A percentile compares a stretch with the other conserved stretches of the same genome.
phyloP scores from a whole-genome alignment of 2,888 invertebrate genomes.

The Hermaeophaga mercurialis region DNA sequence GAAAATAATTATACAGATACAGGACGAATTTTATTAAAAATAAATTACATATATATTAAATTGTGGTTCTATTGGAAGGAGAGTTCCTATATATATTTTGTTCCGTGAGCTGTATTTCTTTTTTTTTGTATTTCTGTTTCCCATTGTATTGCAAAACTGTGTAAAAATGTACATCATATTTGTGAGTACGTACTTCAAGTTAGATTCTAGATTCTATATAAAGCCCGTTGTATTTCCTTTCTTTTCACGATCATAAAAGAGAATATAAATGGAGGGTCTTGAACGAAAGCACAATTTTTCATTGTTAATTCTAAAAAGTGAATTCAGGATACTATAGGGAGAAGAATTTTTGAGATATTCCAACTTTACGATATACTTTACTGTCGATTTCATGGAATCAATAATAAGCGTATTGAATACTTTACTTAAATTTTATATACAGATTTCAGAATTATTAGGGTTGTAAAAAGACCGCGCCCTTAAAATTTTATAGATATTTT shows the following conservation, averaged over 20 bases:
- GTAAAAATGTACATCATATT: constrained; percentile 30
- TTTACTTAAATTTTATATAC: constrained; percentile 8
- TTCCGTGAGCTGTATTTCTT: too few relatives aligned
- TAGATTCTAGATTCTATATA: constrained; percentile 15
- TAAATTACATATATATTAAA: too few relatives aligned
- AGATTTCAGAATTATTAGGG: constrained; percentile 1
- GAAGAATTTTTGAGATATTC: constrained; percentile 18
- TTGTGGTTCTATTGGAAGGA: too few relatives aligned
- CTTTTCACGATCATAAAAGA: constrained; percentile 10
- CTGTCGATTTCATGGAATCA: constrained; percentile 12
- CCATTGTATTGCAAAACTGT: constrained; percentile 13
- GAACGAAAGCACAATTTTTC: constrained; percentile 24
- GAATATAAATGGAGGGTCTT: constrained; percentile 14
- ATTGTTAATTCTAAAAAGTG: constrained; percentile 30
- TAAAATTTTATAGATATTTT: not conserved
- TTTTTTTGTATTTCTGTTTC: constrained; percentile 14
- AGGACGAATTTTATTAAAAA: too few relatives aligned
- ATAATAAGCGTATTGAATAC: constrained; percentile 18
- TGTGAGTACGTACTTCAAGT: constrained; percentile 24
- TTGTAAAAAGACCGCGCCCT: not conserved
- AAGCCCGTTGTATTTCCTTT: constrained; percentile 20
- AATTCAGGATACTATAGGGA: constrained; percentile 23
- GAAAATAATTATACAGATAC: too few relatives aligned
- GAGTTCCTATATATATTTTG: too few relatives aligned
- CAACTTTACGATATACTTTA: constrained; percentile 8